These are phyloP conservation scores for Scatophagus argus DNA, from an alignment of 2,113 vertebrate genomes.

Conservation along the genomic window DNA sequence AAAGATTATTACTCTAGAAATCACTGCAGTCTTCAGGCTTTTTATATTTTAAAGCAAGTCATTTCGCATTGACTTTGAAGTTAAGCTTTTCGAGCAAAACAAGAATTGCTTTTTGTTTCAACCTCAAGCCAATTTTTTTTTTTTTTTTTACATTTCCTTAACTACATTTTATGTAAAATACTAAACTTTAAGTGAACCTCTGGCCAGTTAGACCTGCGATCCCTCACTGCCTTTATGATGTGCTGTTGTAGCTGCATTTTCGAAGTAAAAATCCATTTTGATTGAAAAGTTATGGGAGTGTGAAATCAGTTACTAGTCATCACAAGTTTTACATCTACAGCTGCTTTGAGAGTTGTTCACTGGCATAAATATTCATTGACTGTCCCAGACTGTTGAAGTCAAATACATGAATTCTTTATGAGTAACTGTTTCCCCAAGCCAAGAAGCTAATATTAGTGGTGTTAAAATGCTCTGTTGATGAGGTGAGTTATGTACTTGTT, in stretches of 20 bases:
- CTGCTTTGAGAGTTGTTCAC: constrained; percentile 52
- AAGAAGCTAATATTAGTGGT: constrained; percentile 47
- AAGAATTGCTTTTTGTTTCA: neutral
- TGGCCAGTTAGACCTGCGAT: neutral
- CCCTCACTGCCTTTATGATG: neutral
- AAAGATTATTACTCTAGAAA: constrained; percentile 38
- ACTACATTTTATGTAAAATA: neutral
- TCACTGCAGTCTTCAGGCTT: neutral
- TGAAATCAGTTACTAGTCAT: constrained; percentile 52
- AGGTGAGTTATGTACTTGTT: constrained; percentile 21
- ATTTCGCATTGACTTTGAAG: neutral
- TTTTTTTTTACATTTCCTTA: neutral
- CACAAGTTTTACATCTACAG: constrained; percentile 48
- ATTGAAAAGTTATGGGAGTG: constrained; percentile 38
- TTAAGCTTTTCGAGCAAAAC: neutral
- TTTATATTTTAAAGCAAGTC: neutral
- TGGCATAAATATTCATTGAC: constrained; percentile 60
- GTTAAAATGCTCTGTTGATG: constrained; percentile 41
- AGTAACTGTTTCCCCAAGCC: constrained; percentile 45
- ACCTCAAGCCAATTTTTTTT: neutral
- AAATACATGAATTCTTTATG: constrained; percentile 55
- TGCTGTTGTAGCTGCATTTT: constrained; percentile 19
- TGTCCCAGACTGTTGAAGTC: constrained; percentile 26
- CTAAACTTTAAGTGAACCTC: neutral
- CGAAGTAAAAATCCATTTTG: constrained; percentile 41